Conservation (phyloP, 1,140 invertebrate genomes). For the Drosophila leontia region DNA sequence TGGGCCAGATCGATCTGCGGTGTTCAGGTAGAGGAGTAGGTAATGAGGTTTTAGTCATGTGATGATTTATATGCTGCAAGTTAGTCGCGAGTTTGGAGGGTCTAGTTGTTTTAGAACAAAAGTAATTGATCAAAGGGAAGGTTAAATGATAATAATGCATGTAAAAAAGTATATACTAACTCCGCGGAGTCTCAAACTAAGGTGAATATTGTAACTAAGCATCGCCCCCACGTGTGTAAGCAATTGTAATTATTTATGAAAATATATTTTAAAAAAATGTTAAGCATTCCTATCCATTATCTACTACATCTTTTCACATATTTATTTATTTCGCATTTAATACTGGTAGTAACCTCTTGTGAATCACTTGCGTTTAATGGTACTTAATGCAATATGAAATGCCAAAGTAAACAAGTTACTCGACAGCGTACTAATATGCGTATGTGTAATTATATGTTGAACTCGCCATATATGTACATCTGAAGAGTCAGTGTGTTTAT, state of each 20-base stretch:
- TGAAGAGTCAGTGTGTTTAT: conserved; percentile 34
- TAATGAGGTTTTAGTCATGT: conserved; percentile 58
- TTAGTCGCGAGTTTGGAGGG: conserved; percentile 24
- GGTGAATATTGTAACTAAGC: neutral
- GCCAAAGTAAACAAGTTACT: neutral
- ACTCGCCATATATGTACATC: conserved; percentile 1
- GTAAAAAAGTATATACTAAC: neutral
- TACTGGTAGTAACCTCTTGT: neutral
- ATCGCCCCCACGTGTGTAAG: no score
- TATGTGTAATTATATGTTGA: conserved; percentile 1
- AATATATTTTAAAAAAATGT: neutral
- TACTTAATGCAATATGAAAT: neutral
- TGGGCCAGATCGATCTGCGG: conserved; percentile 84
- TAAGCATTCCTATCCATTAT: neutral
- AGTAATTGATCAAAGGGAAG: conserved; percentile 23
- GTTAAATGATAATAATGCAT: conserved; percentile 11
- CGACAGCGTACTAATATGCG: neutral
- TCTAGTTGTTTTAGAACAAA: conserved; percentile 14
- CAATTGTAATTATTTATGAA: neutral
- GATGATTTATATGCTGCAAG: conserved; percentile 63
- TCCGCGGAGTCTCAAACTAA: neutral
- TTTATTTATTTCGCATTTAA: neutral
- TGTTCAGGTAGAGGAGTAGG: conserved; percentile 11
- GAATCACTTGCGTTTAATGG: neutral
- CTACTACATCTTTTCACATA: neutral